A percentile compares a stretch with the other conserved stretches of the same genome.
Conservation (phyloP, 2,888 invertebrate genomes). For the Embidobia sp. region DNA sequence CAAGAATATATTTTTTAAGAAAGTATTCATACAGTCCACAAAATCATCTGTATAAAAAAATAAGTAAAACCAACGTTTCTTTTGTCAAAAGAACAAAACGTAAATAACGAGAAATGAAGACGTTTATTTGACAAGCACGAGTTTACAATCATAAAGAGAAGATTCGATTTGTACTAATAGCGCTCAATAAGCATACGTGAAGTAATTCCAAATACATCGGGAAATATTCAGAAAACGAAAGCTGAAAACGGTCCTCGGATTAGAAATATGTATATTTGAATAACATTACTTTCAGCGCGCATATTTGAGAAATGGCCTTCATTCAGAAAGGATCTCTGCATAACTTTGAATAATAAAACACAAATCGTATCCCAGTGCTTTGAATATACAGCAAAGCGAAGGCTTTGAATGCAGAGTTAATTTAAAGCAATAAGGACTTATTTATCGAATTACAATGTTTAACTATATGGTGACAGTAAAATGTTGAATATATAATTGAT, state of each 20-base stretch:
- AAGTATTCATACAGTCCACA: too few relatives aligned
- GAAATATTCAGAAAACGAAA: conserved; percentile 1
- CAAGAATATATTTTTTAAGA: too few relatives aligned
- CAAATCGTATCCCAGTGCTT: not conserved
- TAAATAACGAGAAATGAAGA: too few relatives aligned
- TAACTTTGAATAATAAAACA: conserved; percentile 16
- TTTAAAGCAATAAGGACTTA: too few relatives aligned
- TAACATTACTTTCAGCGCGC: conserved; percentile 12
- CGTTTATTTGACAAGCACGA: too few relatives aligned
- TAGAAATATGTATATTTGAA: conserved; percentile 2
- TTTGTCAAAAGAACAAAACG: too few relatives aligned
- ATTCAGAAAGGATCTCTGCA: not conserved
- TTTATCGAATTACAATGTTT: not conserved
- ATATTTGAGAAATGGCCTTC: conserved; percentile 11
- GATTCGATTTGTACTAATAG: conserved; percentile 5
- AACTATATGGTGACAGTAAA: too few relatives aligned
- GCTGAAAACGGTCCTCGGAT: conserved; percentile 1
- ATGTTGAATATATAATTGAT: too few relatives aligned
- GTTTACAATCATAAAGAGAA: too few relatives aligned
- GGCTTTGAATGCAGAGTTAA: too few relatives aligned
- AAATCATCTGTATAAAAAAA: too few relatives aligned
- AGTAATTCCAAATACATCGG: not conserved
- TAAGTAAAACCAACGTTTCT: too few relatives aligned
- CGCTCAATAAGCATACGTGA: not conserved
- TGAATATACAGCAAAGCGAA: not conserved